Conservation (phyloP, 2,797 vertebrate genomes). For the Remorina albescens region DNA sequence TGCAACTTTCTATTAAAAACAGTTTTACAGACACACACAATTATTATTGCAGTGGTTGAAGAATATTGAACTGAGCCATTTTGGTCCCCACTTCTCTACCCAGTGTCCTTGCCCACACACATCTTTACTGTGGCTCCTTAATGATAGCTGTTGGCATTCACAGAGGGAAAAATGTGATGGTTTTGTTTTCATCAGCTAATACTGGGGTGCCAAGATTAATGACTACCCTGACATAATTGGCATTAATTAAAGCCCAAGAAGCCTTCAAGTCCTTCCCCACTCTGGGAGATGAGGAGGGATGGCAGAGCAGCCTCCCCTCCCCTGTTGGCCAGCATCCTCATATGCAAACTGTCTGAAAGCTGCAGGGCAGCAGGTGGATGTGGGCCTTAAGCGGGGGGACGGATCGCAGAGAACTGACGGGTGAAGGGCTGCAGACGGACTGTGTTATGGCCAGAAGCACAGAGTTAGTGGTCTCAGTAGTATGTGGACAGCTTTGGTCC, state of each 20-base stretch:
- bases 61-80: conserved; percentile 56
- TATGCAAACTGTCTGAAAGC: conserved; percentile 43
- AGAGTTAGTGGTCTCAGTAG: conserved; percentile 44
- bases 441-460: conserved; percentile 43
- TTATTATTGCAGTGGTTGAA: too few relatives aligned
- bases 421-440: conserved; percentile 52
- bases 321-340: conserved; percentile 50
- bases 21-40: conserved; percentile 15
- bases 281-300: conserved; percentile 48
- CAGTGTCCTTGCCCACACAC: conserved; percentile 66
- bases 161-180: conserved; percentile 65
- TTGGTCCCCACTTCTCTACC: conserved; percentile 51
- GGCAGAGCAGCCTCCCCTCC: conserved; percentile 35
- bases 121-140: conserved; percentile 66
- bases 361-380: conserved; percentile 68
- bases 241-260: conserved; percentile 81
- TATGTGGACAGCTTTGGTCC: conserved; percentile 63
- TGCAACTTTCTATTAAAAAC: conserved; percentile 18
- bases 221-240: conserved; percentile 78
- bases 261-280: conserved; percentile 63
- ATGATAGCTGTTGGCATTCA: conserved; percentile 78
- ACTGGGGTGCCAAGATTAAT: conserved; percentile 80
- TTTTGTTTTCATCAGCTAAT: conserved; percentile 83
- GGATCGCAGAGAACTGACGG: conserved; percentile 36
- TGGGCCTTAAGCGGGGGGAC: conserved; percentile 48